These are phyloP conservation scores for Enteromius fasciolatus DNA, from an alignment of 2,797 vertebrate genomes.

Conservation along the genomic window DNA sequence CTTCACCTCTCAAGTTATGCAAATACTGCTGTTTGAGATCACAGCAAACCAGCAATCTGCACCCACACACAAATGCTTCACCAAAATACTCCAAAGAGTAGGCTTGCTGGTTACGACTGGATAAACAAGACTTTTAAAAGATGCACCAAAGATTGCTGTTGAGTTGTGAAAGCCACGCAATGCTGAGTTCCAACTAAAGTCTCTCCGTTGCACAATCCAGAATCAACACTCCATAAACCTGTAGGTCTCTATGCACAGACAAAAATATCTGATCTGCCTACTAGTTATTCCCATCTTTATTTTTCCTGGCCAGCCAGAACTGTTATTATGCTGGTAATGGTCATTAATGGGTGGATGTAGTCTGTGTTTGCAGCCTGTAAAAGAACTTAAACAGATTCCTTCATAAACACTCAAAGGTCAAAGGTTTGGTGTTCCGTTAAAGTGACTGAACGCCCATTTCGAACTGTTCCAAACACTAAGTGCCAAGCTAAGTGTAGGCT, in stretches of 20 bases:
- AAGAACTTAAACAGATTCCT: constrained; percentile 44
- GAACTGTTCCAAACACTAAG: constrained; percentile 6
- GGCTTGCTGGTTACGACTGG: constrained; percentile 1
- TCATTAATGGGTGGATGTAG: constrained; percentile 27
- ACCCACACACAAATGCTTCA: background rate
- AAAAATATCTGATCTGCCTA: constrained; percentile 22
- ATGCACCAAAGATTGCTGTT: constrained; percentile 28
- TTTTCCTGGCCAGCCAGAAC: constrained; percentile 31
- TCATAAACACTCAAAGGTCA: constrained; percentile 32
- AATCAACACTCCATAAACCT: constrained; percentile 4
- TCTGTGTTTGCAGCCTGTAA: constrained; percentile 38
- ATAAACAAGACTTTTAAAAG: constrained; percentile 24
- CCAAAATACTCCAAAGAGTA: constrained; percentile 26
- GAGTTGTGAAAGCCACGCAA: background rate
- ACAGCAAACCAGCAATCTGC: constrained; percentile 33
- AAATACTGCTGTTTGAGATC: constrained; percentile 26
- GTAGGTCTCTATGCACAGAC: constrained; percentile 12
- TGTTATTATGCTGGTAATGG: background rate
- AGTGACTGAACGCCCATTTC: constrained; percentile 12
- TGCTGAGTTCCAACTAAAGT: background rate
- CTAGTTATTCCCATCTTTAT: constrained; percentile 32
- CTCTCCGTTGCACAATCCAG: background rate
- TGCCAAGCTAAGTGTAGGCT: constrained; percentile 7
- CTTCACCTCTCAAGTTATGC: constrained; percentile 12
- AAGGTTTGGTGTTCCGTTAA: constrained; percentile 9